These are phyloP conservation scores for Subanguina moxae DNA, from an alignment of 1,140 invertebrate species.

Conservation along the genomic window DNA sequence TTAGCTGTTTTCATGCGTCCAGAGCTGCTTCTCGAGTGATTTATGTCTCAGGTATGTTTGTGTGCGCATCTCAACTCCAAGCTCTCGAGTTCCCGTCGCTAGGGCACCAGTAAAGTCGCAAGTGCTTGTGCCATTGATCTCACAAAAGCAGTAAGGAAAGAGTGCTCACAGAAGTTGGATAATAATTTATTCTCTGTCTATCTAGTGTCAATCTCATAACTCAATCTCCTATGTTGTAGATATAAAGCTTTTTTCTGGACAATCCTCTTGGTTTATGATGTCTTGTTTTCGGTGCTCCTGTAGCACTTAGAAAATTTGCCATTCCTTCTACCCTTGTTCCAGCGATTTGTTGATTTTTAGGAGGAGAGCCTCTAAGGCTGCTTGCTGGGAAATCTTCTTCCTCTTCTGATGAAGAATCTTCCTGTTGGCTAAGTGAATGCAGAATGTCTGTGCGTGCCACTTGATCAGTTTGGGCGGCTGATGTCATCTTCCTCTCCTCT, in stretches of 20 bases:
- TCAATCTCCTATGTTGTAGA: conserved; percentile 33
- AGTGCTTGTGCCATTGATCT: no score
- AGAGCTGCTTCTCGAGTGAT: no score
- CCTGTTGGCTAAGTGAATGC: not conserved
- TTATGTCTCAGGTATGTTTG: no score
- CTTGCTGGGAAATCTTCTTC: conserved; percentile 7
- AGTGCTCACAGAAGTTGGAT: no score
- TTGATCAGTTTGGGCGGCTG: conserved; percentile 34
- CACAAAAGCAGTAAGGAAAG: no score
- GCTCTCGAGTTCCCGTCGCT: no score
- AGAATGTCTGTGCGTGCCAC: conserved; percentile 9
- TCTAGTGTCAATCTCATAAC: not conserved
- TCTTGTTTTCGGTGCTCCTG: not conserved
- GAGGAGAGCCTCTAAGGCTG: not conserved
- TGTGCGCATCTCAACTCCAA: no score
- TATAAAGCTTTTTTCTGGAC: conserved; percentile 29
- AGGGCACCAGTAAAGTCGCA: no score
- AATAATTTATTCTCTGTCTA: no score
- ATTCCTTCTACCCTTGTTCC: conserved; percentile 5
- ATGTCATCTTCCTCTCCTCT: conserved; percentile 31
- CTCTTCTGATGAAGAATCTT: conserved; percentile 16
- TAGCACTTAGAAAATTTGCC: not conserved
- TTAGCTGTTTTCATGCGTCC: no score
- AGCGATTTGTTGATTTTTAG: not conserved
- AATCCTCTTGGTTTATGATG: conserved; percentile 26